Percentiles rank a stretch among this genome's conserved stretches.
phyloP scores from a whole-genome alignment of 1,140 invertebrate genomes.

The Neocloeon triangulifer region DNA sequence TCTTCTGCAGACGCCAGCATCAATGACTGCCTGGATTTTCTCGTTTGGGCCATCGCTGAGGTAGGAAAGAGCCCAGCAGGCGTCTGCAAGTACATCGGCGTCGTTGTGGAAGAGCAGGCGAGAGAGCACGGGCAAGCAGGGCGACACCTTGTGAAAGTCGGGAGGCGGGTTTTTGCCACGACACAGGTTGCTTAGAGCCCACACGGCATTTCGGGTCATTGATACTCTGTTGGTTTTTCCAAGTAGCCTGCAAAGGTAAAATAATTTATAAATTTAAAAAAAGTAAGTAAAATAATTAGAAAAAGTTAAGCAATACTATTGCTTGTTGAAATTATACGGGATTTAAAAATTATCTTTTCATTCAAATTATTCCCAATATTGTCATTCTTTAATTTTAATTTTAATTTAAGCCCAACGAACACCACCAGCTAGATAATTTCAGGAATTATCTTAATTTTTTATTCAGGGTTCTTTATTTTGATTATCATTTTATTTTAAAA shows the following conservation, averaged over 20 bases:
- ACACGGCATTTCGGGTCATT: conserved; percentile 93
- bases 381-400: too few relatives aligned
- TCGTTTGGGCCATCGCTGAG: conserved; percentile 93
- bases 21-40: conserved; percentile 94
- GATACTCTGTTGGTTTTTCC: conserved; percentile 61
- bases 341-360: too few relatives aligned
- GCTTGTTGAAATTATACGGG: conserved; percentile 2
- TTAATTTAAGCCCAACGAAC: too few relatives aligned
- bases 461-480: too few relatives aligned
- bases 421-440: too few relatives aligned
- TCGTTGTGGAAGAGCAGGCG: conserved; percentile 74
- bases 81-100: conserved; percentile 77
- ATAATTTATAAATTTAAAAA: conserved; percentile 10
- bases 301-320: conserved; percentile 2
- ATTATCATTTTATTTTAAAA: too few relatives aligned
- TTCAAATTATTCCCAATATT: too few relatives aligned
- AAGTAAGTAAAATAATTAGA: too few relatives aligned
- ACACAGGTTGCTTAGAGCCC: conserved; percentile 91
- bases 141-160: conserved; percentile 61
- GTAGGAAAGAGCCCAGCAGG: conserved; percentile 90
- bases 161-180: conserved; percentile 92
- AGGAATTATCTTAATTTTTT: too few relatives aligned
- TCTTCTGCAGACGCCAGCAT: conserved; percentile 81
- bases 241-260: conserved; percentile 37
- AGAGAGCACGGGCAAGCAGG: conserved; percentile 68